These are phyloP conservation scores for Drosophila neoperkinsi DNA, from an alignment of 2,888 invertebrate genomes.

Conservation along the genomic window DNA sequence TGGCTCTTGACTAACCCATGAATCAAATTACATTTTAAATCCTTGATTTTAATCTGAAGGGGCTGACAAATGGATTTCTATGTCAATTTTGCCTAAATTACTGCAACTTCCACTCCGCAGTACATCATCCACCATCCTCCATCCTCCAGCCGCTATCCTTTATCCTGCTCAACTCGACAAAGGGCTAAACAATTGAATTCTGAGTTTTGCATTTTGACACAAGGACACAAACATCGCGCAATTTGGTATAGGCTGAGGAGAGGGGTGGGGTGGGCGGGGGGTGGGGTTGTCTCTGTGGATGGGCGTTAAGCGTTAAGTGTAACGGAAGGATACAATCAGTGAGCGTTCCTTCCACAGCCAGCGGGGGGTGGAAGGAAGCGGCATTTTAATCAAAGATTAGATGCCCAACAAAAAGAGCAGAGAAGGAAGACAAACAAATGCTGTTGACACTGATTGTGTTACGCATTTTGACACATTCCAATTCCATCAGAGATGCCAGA, in stretches of 20 bases:
- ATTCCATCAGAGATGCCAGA: not conserved
- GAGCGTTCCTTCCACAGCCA: constrained; percentile 54
- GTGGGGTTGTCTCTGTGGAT: not conserved
- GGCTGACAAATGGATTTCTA: constrained; percentile 84
- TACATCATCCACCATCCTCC: constrained; percentile 15
- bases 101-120: constrained; percentile 21
- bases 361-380: constrained; percentile 30
- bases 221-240: constrained; percentile 49
- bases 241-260: constrained; percentile 8
- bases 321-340: constrained; percentile 69
- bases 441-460: constrained; percentile 74
- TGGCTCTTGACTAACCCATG: constrained; percentile 62
- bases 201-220: constrained; percentile 82
- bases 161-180: constrained; percentile 39
- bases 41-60: constrained; percentile 84
- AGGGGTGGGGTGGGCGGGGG: not conserved
- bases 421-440: not conserved
- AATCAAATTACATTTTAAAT: constrained; percentile 85
- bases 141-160: not conserved
- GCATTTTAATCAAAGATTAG: constrained; percentile 83
- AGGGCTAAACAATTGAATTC: constrained; percentile 79
- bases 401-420: constrained; percentile 31
- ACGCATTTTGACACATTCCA: constrained; percentile 55
- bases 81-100: constrained; percentile 82
- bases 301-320: constrained; percentile 27